A percentile compares a stretch with the other conserved stretches of the same genome.
Evolutionary conservation across 2,797 vertebrate genomes (phyloP).

Genomic region (Thalassophryne amazonica): DNA sequence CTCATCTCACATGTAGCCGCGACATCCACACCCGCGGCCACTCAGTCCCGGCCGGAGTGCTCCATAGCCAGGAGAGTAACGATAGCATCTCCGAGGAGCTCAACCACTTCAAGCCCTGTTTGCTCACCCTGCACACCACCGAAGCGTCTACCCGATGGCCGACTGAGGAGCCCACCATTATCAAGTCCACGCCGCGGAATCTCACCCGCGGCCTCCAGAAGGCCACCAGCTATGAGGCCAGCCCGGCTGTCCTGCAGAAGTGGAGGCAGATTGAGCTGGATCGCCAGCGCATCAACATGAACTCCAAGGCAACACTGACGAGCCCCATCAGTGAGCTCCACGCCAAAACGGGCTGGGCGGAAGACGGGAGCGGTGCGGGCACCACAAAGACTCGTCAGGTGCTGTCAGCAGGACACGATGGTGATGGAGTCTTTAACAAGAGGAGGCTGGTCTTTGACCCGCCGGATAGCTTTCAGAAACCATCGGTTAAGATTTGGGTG

Average conservation of each 20-base stretch:
- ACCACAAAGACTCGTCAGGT: neutral
- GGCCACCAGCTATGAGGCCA: constrained; percentile 89
- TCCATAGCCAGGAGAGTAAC: constrained; percentile 96
- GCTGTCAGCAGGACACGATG: neutral
- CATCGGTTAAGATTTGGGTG: constrained; percentile 41
- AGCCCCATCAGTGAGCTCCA: constrained; percentile 66
- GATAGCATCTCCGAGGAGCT: constrained; percentile 98
- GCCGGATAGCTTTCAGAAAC: constrained; percentile 34
- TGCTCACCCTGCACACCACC: constrained; percentile 96
- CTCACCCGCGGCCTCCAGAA: constrained; percentile 86
- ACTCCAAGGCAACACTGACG: constrained; percentile 88
- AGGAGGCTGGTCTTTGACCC: constrained; percentile 71
- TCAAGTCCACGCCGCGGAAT: constrained; percentile 94
- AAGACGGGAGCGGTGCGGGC: constrained; percentile 27
- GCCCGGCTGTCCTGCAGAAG: constrained; percentile 89
- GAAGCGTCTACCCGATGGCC: constrained; percentile 89
- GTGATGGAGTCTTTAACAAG: constrained; percentile 53
- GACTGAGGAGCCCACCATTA: constrained; percentile 85
- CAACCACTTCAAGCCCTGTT: constrained; percentile 95
- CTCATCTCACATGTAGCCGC: constrained; percentile 62
- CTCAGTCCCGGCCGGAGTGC: constrained; percentile 74
- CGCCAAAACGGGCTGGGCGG: constrained; percentile 26
- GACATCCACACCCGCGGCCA: constrained; percentile 25
- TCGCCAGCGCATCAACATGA: constrained; percentile 85
- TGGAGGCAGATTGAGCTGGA: constrained; percentile 95